These are phyloP conservation scores for Melieria crassipennis DNA, from an alignment of 2,888 invertebrate genomes.

Conservation along the genomic window DNA sequence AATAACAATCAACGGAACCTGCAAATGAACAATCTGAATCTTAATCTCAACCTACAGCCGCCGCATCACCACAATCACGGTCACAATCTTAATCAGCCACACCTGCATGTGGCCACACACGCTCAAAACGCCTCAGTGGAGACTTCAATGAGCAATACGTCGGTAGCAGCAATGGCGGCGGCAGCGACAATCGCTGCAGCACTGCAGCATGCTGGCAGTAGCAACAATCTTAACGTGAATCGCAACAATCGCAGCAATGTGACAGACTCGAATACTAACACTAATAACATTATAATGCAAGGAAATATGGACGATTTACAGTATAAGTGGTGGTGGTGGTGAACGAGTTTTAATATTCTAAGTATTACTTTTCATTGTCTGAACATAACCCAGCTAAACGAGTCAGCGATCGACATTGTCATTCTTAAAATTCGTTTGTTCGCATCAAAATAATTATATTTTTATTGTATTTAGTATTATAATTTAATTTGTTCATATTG, in stretches of 20 bases:
- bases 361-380: background rate
- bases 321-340: conserved; percentile 65
- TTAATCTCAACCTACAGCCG: conserved; percentile 52
- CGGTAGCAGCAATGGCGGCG: conserved; percentile 70
- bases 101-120: conserved; percentile 64
- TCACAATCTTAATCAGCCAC: conserved; percentile 64
- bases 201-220: conserved; percentile 65
- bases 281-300: conserved; percentile 62
- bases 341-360: conserved; percentile 44
- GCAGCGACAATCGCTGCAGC: conserved; percentile 67
- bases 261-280: conserved; percentile 49
- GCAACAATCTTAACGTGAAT: conserved; percentile 47
- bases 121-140: conserved; percentile 46
- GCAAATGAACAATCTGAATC: conserved; percentile 61
- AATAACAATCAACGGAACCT: conserved; percentile 54
- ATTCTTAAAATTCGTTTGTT: too few species aligned
- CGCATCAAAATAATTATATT: too few species aligned
- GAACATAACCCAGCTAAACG: too few species aligned
- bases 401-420: too few species aligned
- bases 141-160: conserved; percentile 54
- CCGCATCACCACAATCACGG: conserved; percentile 52
- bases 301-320: conserved; percentile 63
- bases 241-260: conserved; percentile 41
- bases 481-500: too few species aligned
- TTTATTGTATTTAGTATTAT: too few species aligned